These are phyloP conservation scores for Limonius californicus DNA, from an alignment of 1,140 invertebrate genomes.

Conservation along the genomic window DNA sequence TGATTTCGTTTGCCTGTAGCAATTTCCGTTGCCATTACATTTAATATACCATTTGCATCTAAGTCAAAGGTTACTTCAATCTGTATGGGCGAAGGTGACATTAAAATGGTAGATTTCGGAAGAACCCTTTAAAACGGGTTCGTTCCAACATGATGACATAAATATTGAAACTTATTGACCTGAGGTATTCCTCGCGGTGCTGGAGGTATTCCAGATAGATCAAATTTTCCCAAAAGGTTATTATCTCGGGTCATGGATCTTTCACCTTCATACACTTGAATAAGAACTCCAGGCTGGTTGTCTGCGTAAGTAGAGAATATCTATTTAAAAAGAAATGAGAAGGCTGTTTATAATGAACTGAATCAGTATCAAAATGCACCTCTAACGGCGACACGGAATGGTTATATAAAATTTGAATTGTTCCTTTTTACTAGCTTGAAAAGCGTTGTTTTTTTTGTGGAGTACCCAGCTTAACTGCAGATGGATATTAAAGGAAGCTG, in stretches of 20 bases:
- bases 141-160: neutral
- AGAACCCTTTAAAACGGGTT: neutral
- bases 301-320: conserved; percentile 45
- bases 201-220: conserved; percentile 62
- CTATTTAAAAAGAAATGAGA: conserved; percentile 25
- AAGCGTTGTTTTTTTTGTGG: too few relatives aligned
- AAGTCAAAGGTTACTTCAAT: conserved; percentile 52
- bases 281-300: conserved; percentile 55
- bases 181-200: conserved; percentile 49
- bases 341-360: too few relatives aligned
- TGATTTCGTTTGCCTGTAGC: conserved; percentile 49
- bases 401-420: neutral
- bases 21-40: conserved; percentile 58
- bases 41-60: conserved; percentile 55
- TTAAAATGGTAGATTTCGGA: neutral
- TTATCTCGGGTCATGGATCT: conserved; percentile 64
- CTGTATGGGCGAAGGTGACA: conserved; percentile 22
- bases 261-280: conserved; percentile 62
- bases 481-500: neutral
- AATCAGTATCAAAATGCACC: too few relatives aligned
- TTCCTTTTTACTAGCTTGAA: too few relatives aligned
- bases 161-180: conserved; percentile 39
- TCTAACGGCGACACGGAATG: too few relatives aligned
- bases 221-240: conserved; percentile 69
- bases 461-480: too few relatives aligned